Evolutionary conservation across 1,140 invertebrate species (phyloP).

Genomic region (Drosophila ercepeae): DNA sequence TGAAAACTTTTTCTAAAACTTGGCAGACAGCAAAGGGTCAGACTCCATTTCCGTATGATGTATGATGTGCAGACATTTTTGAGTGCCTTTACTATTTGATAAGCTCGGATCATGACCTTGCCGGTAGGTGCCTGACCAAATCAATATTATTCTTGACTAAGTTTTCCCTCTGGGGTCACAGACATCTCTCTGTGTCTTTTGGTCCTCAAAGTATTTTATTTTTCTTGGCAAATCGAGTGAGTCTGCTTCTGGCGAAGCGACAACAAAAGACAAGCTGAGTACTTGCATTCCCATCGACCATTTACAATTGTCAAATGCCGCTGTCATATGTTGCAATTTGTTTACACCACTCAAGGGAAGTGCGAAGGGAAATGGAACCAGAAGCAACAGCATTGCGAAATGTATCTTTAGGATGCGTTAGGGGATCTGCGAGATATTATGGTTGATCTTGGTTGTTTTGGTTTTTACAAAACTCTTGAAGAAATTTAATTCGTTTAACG

Average conservation of each 20-base stretch:
- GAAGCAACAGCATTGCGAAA: slow-evolving; percentile 27
- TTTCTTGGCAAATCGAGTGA: slow-evolving; percentile 10
- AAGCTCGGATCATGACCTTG: slow-evolving; percentile 42
- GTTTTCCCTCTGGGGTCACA: neutral
- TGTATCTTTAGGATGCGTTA: slow-evolving; percentile 48
- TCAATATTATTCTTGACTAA: slow-evolving; percentile 13
- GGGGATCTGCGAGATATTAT: slow-evolving; percentile 10
- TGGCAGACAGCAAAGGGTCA: slow-evolving; percentile 48
- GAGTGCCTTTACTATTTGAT: slow-evolving; percentile 38
- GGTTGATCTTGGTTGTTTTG: neutral
- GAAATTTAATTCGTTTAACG: too few species aligned
- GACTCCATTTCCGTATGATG: slow-evolving; percentile 39
- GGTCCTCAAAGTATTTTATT: slow-evolving; percentile 1
- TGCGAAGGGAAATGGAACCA: neutral
- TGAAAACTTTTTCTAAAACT: slow-evolving; percentile 39
- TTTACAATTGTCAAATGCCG: slow-evolving; percentile 78
- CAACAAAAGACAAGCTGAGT: slow-evolving; percentile 39
- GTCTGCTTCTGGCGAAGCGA: slow-evolving; percentile 2
- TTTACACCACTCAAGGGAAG: slow-evolving; percentile 63
- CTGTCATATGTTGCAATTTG: slow-evolving; percentile 82
- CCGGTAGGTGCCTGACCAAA: slow-evolving; percentile 8
- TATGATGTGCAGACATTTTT: slow-evolving; percentile 53
- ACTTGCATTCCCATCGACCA: slow-evolving; percentile 59
- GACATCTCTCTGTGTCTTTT: neutral
- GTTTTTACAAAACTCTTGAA: neutral